Percentiles rank a stretch among this genome's conserved stretches.
Evolutionary conservation across 2,113 vertebrate species (phyloP).

Genomic region (Corythornis vintsioides): DNA sequence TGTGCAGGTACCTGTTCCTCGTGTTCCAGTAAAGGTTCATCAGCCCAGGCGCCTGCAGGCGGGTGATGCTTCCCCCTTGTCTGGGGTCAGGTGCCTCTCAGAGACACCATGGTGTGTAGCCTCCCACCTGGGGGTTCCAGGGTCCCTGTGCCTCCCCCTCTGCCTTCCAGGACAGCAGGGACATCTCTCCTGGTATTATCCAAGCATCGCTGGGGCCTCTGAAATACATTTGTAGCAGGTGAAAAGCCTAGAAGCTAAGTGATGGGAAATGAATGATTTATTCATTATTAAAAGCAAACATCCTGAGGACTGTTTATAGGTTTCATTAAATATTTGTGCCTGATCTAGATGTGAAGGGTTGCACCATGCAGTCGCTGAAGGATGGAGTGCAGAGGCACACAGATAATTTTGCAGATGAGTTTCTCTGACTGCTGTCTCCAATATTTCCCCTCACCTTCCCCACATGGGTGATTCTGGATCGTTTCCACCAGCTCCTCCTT

Average conservation of each 20-base stretch:
- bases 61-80: not conserved
- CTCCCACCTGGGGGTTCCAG: not conserved
- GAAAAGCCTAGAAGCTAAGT: not conserved
- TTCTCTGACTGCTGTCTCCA: not conserved
- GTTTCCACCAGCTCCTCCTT: not conserved
- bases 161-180: not conserved
- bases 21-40: slow-evolving; percentile 39
- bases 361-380: not conserved
- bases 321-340: slow-evolving; percentile 29
- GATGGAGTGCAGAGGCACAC: not conserved
- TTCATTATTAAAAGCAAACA: slow-evolving; percentile 16
- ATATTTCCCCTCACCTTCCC: not conserved
- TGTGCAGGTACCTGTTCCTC: not conserved
- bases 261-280: slow-evolving; percentile 1
- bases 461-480: not conserved
- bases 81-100: not conserved
- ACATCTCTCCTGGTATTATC: not conserved
- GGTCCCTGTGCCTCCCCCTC: not conserved
- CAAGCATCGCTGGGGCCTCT: not conserved
- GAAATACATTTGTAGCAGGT: not conserved
- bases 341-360: not conserved
- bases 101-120: not conserved
- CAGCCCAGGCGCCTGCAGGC: not conserved
- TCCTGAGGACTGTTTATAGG: not conserved
- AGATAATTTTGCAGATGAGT: not conserved